Percentiles rank a stretch among this genome's conserved stretches.
Evolutionary conservation across 1,140 invertebrate species (phyloP).

Genomic region (Drosophila paulistorum): DNA sequence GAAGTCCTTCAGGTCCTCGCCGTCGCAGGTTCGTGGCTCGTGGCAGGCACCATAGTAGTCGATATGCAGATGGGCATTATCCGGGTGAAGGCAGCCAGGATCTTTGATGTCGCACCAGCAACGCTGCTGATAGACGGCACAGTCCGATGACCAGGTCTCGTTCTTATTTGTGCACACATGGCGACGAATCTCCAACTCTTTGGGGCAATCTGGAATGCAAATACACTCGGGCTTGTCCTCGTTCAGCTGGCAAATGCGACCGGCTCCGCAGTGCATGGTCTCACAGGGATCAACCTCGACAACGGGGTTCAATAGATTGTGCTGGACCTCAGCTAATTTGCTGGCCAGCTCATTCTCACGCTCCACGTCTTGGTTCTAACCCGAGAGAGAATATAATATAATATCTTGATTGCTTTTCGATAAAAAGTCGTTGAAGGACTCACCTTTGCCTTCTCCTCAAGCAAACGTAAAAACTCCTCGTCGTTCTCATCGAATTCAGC

Average conservation of each 20-base stretch:
- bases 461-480: conserved; percentile 69
- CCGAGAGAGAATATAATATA: background rate
- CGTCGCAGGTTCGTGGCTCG: conserved; percentile 89
- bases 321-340: conserved; percentile 61
- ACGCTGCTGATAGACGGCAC: conserved; percentile 94
- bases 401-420: background rate
- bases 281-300: conserved; percentile 89
- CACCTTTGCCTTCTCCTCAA: conserved; percentile 76
- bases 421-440: background rate
- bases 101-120: conserved; percentile 92
- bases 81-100: conserved; percentile 88
- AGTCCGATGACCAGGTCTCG: conserved; percentile 96
- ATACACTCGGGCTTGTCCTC: conserved; percentile 91
- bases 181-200: conserved; percentile 90
- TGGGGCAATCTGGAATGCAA: conserved; percentile 92
- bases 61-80: conserved; percentile 94
- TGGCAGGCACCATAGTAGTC: conserved; percentile 95
- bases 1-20: conserved; percentile 94
- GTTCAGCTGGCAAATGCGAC: conserved; percentile 92
- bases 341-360: conserved; percentile 77
- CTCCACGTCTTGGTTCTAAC: conserved; percentile 68
- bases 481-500: conserved; percentile 72
- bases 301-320: conserved; percentile 68
- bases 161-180: conserved; percentile 96
- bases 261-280: conserved; percentile 94